phyloP scores from a whole-genome alignment of 2,888 invertebrate genomes.

The Agrotis ipsilon region DNA sequence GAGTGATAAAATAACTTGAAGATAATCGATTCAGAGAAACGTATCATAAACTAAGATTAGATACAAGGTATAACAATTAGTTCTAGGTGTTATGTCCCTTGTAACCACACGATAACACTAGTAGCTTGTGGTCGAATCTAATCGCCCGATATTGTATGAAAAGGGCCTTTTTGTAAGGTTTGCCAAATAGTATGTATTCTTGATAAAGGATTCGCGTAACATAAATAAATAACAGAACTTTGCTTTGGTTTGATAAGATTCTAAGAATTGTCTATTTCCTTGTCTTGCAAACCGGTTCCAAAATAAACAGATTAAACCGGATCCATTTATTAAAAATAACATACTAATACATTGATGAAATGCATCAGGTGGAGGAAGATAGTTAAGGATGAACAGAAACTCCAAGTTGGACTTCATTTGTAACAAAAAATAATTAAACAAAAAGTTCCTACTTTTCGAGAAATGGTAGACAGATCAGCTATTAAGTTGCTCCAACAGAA shows the following conservation, averaged over 20 bases:
- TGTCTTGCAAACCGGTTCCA: not conserved
- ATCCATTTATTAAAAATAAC: not conserved
- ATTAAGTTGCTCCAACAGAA: too few relatives aligned
- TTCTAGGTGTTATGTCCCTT: constrained; percentile 38
- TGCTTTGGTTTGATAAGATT: constrained; percentile 32
- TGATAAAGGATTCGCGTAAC: constrained; percentile 30
- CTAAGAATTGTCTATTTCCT: constrained; percentile 17
- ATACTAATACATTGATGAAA: not conserved
- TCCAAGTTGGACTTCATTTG: too few relatives aligned
- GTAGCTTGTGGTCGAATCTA: constrained; percentile 59
- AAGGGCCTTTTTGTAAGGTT: constrained; percentile 33
- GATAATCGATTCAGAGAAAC: constrained; percentile 30
- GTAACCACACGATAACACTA: constrained; percentile 52
- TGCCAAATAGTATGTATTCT: constrained; percentile 21
- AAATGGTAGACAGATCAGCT: too few relatives aligned
- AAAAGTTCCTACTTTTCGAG: too few relatives aligned
- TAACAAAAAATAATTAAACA: too few relatives aligned
- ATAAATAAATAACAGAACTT: constrained; percentile 14
- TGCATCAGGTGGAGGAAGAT: not conserved
- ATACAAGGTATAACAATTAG: constrained; percentile 42
- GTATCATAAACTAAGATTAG: constrained; percentile 36
- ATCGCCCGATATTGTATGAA: constrained; percentile 44
- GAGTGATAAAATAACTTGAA: not conserved
- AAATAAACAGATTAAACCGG: not conserved
- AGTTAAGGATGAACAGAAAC: too few relatives aligned